Evolutionary conservation across 2,797 vertebrate genomes (phyloP), one percentile per base, ranked within the genome.

Genomic region (Phoeniculus purpureus): DNA sequence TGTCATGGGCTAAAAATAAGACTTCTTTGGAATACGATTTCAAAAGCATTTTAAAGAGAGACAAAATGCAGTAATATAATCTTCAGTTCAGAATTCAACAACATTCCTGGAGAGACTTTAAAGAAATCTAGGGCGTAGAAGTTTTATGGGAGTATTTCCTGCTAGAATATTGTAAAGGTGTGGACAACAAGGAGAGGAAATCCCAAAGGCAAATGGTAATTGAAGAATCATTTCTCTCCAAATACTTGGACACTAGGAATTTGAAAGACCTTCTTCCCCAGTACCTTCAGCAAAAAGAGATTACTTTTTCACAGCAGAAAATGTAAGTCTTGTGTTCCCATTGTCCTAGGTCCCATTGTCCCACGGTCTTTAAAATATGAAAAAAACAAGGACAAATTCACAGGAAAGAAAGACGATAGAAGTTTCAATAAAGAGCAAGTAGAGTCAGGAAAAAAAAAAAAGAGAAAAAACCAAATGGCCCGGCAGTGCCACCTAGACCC

Each of bases 61-160:
- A 76, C 84, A 95, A 79, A 95, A 91, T 74, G 52, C 58, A 92
- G 78, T 66, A 96, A 85, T 34, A 95, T 73, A 95, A 92, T 92
- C 88, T 95, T 90, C 94, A 94, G 92, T 95, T 94, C 87, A 94
- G 75, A 93, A 96, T 85, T 95, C 94, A 87, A 77, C 82, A 15
- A 37, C 72, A 66, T 95, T 64, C 52, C 26, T 52, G 54, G 79
- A 93, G 43, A 90, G 54, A 85, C 67, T 93, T 93, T 89, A 92
- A 96, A 93, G 94, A 93, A 89, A 94, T 82, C 86, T 62, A 94
- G 67, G 81, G 31, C 91, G 91, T 83, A 85, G 91, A 91, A 92
- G 60, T 81, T 45, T 59, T 66, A 58, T 15, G 34, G 15, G 9
- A 55, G 6, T 22, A 51, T 67, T 85, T 8, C 34, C 67, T 55